Percentiles rank a stretch among this genome's conserved stretches.
Conservation (phyloP, 2,113 vertebrate species). For the Aegypius monachus region DNA sequence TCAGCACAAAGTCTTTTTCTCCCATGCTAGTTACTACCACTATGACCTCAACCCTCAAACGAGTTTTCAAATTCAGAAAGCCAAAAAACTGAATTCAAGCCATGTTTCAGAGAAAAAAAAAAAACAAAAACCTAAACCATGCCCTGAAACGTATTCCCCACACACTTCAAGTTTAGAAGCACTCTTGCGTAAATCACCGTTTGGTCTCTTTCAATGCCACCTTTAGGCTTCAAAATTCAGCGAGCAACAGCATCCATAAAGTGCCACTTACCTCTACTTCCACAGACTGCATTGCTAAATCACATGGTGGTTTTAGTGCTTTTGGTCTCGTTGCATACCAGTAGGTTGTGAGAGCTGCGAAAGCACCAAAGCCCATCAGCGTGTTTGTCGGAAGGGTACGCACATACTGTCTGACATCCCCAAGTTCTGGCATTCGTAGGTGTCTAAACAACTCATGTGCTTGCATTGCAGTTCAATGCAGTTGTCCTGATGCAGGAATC, state of each 20-base stretch:
- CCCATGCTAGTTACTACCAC: neutral
- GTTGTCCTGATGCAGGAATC: constrained; percentile 5
- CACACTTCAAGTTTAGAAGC: neutral
- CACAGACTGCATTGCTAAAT: constrained; percentile 88
- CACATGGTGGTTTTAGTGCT: constrained; percentile 88
- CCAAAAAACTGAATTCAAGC: neutral
- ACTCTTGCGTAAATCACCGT: neutral
- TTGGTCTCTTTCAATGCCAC: neutral
- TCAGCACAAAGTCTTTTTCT: neutral
- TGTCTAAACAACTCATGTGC: constrained; percentile 89
- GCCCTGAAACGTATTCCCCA: neutral
- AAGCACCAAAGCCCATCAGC: constrained; percentile 90
- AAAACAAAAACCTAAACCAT: neutral
- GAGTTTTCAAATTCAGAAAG: neutral
- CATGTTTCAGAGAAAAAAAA: neutral
- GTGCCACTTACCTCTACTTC: constrained; percentile 82
- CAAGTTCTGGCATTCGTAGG: constrained; percentile 90
- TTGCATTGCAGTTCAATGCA: constrained; percentile 75
- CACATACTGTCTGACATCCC: constrained; percentile 88
- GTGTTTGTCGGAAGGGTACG: constrained; percentile 87
- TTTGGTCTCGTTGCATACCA: constrained; percentile 91
- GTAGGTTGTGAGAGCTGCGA: constrained; percentile 92
- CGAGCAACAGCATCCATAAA: neutral
- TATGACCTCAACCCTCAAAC: neutral
- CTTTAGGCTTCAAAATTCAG: neutral